Evolutionary conservation across 2,888 invertebrate genomes (phyloP).

Genomic region (Phanerotoma sp.): DNA sequence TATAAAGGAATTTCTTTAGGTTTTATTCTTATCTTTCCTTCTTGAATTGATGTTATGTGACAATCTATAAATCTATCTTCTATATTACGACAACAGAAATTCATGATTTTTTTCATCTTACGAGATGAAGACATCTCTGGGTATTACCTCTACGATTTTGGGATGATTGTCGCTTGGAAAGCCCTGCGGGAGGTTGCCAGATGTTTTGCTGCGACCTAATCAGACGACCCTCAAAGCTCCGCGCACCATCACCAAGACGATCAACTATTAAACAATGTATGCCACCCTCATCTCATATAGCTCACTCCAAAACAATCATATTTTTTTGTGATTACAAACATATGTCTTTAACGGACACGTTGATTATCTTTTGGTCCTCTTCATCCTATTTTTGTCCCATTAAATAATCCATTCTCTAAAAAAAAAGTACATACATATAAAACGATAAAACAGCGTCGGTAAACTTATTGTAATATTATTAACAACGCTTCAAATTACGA

Average conservation of each 20-base stretch:
- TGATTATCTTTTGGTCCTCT: constrained; percentile 43
- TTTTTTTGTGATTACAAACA: constrained; percentile 15
- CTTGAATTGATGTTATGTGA: not conserved
- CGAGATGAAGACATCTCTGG: constrained; percentile 53
- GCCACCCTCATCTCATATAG: constrained; percentile 54
- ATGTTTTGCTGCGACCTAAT: constrained; percentile 58
- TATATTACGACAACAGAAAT: constrained; percentile 11
- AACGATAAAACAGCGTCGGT: too few relatives aligned
- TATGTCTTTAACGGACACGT: constrained; percentile 37
- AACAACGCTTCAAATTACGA: too few relatives aligned
- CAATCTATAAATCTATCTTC: constrained; percentile 8
- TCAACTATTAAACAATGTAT: constrained; percentile 48
- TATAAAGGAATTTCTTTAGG: too few relatives aligned
- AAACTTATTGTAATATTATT: too few relatives aligned
- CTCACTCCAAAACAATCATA: constrained; percentile 42
- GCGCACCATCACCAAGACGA: constrained; percentile 25
- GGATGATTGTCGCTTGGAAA: constrained; percentile 55
- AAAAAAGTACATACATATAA: too few relatives aligned
- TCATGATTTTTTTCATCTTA: constrained; percentile 17
- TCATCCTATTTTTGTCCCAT: not conserved
- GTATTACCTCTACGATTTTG: constrained; percentile 56
- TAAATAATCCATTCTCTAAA: too few relatives aligned
- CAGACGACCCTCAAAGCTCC: constrained; percentile 54
- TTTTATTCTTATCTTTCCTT: too few relatives aligned
- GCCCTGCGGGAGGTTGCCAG: constrained; percentile 57